Evolutionary conservation across 2,113 vertebrate species (phyloP), one percentile per base, ranked within the genome.

Genomic region (Mohoua ochrocephala): DNA sequence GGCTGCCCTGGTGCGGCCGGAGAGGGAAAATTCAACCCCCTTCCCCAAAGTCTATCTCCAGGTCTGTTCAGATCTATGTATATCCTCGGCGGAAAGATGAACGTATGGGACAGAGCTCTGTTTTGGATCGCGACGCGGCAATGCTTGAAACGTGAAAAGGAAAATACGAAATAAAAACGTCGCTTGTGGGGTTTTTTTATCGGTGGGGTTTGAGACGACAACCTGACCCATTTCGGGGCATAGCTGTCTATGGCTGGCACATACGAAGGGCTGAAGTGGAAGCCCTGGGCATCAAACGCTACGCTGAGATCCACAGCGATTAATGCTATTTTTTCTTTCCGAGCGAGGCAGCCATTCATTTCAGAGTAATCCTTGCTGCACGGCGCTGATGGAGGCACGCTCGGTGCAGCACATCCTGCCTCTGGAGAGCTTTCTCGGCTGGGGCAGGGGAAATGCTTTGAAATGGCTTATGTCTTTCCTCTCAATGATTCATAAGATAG

Each of bases 381-480:
- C 50, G 6, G 75, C 28, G 7, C 79, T 76, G 96, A 85, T 69
- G 95, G 89, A 88, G 53, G 76, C 83, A 15, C 3, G 21, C 71
- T 52, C 13, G 4, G 50, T 7, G 91, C 92, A 19, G 69, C 6
- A 9, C 81, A 10, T 42, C 94, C 93, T 37, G 91, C 83, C 80
- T 67, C 91, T 31, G 76, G 76, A 89, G 91, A 93, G 80, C 91
- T 47, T 41, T 20, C 79, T 35, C 5, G 9, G 54, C 53, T 7
- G 33, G 42, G 74, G 68, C 84, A 57, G 59, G 50, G 84, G 74
- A 69, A 37, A 35, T 2, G 67, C 90, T 90, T 37, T 31, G 64
- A 80, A 94, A 92, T 21, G 64, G 68, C 92, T 92, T 30, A 15
- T 45, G 92, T 5, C 86, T 91, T 68, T 49, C 80, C 86, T 77